A percentile compares a stretch with the other conserved stretches of the same genome.
phyloP scores from a whole-genome alignment of 2,113 vertebrate genomes.

The Pygathrix nemaeus region DNA sequence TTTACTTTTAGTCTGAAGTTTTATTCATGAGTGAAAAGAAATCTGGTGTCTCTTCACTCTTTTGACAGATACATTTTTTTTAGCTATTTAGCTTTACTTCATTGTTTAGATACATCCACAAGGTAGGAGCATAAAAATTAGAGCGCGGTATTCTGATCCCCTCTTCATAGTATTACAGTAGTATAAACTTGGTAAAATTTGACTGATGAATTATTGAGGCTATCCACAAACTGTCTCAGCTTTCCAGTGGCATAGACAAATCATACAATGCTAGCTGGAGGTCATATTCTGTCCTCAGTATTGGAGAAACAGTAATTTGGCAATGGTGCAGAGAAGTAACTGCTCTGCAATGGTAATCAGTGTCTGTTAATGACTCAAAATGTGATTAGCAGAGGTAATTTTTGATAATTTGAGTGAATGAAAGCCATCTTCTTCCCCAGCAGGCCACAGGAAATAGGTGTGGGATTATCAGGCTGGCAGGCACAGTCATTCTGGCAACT shows the following conservation, averaged over 20 bases:
- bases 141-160: neutral
- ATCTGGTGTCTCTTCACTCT: neutral
- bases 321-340: neutral
- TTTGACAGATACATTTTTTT: neutral
- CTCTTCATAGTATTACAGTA: neutral
- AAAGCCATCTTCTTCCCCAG: neutral
- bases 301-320: neutral
- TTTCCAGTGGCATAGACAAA: neutral
- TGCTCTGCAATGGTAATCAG: neutral
- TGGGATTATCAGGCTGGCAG: neutral
- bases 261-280: neutral
- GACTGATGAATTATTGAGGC: neutral
- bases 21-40: neutral
- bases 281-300: neutral
- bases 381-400: neutral
- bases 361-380: conserved; percentile 3
- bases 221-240: neutral
- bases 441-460: neutral
- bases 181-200: neutral
- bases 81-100: neutral
- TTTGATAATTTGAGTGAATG: neutral
- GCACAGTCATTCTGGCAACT: neutral
- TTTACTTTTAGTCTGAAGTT: neutral
- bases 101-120: neutral
- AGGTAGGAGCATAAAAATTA: neutral